Conservation (phyloP, 2,113 vertebrate genomes). For the Chaenocephalus aceratus region DNA sequence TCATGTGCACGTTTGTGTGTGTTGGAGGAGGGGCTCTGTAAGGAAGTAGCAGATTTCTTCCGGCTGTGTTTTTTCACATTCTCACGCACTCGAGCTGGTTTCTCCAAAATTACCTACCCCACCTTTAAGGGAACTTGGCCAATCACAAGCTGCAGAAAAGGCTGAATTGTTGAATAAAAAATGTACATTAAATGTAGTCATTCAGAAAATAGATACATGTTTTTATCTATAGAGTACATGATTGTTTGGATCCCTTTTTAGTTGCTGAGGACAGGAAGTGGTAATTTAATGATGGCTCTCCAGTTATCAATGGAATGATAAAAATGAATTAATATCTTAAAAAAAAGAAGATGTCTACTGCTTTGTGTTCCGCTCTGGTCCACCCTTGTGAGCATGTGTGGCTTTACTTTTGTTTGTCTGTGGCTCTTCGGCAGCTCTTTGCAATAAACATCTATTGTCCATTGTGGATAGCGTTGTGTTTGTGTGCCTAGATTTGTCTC, state of each 20-base stretch:
- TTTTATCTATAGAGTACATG: not conserved
- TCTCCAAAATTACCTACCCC: no score
- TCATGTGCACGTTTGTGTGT: no score
- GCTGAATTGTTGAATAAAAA: not conserved
- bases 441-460: not conserved
- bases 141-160: not conserved
- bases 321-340: not conserved
- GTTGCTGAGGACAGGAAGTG: not conserved
- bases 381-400: no score
- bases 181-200: not conserved
- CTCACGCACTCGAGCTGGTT: no score
- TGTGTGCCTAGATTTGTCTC: not conserved
- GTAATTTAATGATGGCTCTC: not conserved
- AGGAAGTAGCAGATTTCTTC: no score
- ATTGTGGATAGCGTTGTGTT: not conserved
- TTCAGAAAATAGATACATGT: not conserved
- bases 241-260: not conserved
- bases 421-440: not conserved
- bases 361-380: not conserved
- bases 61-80: no score
- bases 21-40: no score
- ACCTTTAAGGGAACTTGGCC: not conserved
- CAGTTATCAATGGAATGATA: not conserved
- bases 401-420: not conserved
- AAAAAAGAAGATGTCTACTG: not conserved